Evolutionary conservation across 2,113 vertebrate species (phyloP).

Genomic region (Rutilus rutilus): DNA sequence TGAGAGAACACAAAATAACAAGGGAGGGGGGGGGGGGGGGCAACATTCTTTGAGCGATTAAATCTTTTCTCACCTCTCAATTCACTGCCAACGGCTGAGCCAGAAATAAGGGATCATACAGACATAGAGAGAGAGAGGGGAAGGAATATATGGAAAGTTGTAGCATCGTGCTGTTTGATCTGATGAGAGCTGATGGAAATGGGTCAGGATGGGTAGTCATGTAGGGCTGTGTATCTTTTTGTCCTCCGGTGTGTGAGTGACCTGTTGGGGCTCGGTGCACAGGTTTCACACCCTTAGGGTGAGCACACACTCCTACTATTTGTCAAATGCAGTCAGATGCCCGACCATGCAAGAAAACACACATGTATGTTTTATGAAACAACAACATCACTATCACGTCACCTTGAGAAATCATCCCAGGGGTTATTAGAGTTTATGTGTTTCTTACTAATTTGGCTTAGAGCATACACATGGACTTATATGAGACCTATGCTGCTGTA

Average conservation of each 20-base stretch:
- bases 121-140: conserved; percentile 27
- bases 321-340: conserved; percentile 33
- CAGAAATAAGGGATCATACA: conserved; percentile 3
- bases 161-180: conserved; percentile 44
- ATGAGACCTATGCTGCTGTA: background rate
- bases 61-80: conserved; percentile 54
- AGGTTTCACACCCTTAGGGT: conserved; percentile 43
- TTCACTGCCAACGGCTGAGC: conserved; percentile 36
- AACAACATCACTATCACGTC: background rate
- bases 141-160: conserved; percentile 41
- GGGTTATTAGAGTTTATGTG: background rate
- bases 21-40: background rate
- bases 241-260: conserved; percentile 37
- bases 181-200: conserved; percentile 56
- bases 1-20: conserved; percentile 2
- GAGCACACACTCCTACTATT: background rate
- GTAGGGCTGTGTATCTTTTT: conserved; percentile 21
- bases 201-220: conserved; percentile 53
- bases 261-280: conserved; percentile 34
- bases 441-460: background rate
- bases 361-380: conserved; percentile 11
- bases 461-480: background rate
- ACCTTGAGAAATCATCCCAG: background rate
- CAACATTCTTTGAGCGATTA: conserved; percentile 44
- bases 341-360: background rate